Conservation (phyloP, 92 coral and sea anemone species). For the Metridium senile region DNA sequence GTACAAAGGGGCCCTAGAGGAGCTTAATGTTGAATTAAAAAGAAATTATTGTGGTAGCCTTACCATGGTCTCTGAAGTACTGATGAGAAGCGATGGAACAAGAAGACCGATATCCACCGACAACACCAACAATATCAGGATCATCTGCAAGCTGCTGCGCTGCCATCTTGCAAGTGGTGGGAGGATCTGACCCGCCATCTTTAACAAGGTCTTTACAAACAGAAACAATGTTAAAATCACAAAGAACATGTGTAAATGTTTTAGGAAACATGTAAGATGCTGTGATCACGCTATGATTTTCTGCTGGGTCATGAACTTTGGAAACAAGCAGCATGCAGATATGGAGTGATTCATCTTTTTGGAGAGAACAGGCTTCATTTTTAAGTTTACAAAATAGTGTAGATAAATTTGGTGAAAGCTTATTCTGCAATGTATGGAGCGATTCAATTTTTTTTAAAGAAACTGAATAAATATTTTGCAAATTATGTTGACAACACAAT, state of each 20-base stretch:
- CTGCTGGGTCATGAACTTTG: constrained; percentile 19
- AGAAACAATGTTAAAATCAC: background rate
- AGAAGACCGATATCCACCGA: constrained; percentile 91
- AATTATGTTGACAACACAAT: too few relatives aligned
- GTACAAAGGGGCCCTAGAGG: too few relatives aligned
- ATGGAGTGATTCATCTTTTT: background rate
- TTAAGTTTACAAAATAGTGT: too few relatives aligned
- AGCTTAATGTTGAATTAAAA: too few relatives aligned
- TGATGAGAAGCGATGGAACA: constrained; percentile 93
- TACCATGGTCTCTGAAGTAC: constrained; percentile 94
- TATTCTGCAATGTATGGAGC: too few relatives aligned
- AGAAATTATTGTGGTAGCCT: too few relatives aligned
- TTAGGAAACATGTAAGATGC: background rate
- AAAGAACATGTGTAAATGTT: background rate
- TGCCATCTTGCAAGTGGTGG: constrained; percentile 80
- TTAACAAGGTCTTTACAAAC: constrained; percentile 81
- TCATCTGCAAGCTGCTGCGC: constrained; percentile 97
- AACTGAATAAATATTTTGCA: too few relatives aligned
- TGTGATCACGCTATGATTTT: background rate
- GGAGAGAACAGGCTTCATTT: too few relatives aligned
- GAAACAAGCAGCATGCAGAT: background rate
- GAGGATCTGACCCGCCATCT: constrained; percentile 87
- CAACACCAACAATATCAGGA: constrained; percentile 88
- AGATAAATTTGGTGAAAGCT: too few relatives aligned
- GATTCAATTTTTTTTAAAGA: too few relatives aligned